Evolutionary conservation across 2,797 vertebrate genomes (phyloP).

Genomic region (Cottoperca gobio): DNA sequence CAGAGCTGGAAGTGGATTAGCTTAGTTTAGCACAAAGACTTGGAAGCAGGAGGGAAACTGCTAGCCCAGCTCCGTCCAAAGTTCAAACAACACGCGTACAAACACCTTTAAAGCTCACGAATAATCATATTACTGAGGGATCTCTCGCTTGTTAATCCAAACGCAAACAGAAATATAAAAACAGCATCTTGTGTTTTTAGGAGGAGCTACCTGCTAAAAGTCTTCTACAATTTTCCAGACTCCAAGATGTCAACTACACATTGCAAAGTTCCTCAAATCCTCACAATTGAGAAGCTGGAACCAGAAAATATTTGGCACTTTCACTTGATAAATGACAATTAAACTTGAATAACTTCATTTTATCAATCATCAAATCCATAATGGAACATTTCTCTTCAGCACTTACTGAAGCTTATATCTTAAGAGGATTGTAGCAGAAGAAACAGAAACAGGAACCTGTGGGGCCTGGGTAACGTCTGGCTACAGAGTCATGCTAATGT

Average conservation of each 20-base stretch:
- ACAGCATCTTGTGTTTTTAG: not conserved
- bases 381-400: not conserved
- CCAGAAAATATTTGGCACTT: not conserved
- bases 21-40: constrained; percentile 8
- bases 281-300: not conserved
- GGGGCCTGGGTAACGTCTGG: constrained; percentile 23
- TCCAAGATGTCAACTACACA: too few species aligned
- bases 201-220: not conserved
- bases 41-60: not conserved
- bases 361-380: not conserved
- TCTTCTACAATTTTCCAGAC: too few species aligned
- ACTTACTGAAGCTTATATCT: not conserved
- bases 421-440: not conserved
- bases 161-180: not conserved
- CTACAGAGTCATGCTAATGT: constrained; percentile 11
- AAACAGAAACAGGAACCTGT: constrained; percentile 5
- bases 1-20: not conserved
- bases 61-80: not conserved
- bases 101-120: not conserved
- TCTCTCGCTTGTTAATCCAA: not conserved
- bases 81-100: not conserved
- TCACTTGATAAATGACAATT: not conserved
- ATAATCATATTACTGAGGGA: constrained; percentile 4
- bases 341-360: not conserved
- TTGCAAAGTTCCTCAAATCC: too few species aligned